Base-by-base conservation (phyloP, 2,797 vertebrate species). In the Molossus molossus region DNA sequence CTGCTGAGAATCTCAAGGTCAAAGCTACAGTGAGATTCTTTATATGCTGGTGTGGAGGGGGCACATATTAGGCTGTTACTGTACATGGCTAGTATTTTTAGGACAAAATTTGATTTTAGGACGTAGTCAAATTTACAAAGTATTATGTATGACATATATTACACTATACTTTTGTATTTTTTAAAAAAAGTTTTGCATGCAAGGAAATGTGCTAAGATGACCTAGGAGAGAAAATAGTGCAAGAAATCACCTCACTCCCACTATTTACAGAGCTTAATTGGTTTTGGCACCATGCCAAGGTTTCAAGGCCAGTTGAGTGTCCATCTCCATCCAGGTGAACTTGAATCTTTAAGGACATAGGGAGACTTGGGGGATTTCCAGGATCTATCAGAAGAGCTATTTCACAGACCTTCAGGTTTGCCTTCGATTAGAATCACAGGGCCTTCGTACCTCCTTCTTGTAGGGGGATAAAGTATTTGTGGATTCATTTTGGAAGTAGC, bases 1-100 rank as follows among this genome's bases (percentile, higher is more conserved):
- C 67, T 76, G 20, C 48, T 64, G 75, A 89, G 87, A 94, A 83
- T 29, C 23, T 27, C 20, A 45, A 96, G 65, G 81, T 81, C 65
- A 80, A 50, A 73, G 60, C 27, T 40, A 2, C 55, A 58, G 82
- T 81, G 75, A 83, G 29, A 17, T 48, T 65, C 40, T 87, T 72
- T 80, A 37, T 57, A 55, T 27, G 55, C 48, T 60, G 3, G 18
- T 86, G n/a, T 93, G 64, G 75, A 76, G 10, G 60, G 69, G 53
- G 50, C 14, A 92, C n/a, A 37, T 57, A 11, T 45, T 81, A 60
- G 64, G 23, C 29, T 75, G 85, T 91, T 62, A 29, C 12, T 82
- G 13, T 62, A 82, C 20, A 6, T 58, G 13, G 50, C 67, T 84
- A 73, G 81, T 91, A 79, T 20, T 89, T 87, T 87, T 64, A 92